Conservation (phyloP, 53 echinoderm and acorn worm genomes). For the Arbacia lixula region DNA sequence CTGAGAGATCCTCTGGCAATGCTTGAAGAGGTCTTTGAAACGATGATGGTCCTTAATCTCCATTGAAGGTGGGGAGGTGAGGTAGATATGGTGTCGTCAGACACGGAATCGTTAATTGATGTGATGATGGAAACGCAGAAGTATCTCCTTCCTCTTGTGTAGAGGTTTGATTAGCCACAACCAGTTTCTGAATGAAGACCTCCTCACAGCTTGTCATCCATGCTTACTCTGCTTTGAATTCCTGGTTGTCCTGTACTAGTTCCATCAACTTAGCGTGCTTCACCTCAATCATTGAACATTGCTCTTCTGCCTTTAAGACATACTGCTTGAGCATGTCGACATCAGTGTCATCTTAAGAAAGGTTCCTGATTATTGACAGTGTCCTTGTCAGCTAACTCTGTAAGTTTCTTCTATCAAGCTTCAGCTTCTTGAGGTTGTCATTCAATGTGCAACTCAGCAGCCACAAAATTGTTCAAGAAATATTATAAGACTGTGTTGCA, state of each 20-base stretch:
- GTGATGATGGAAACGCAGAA: no score
- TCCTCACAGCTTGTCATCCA: constrained; percentile 11
- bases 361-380: neutral
- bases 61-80: constrained; percentile 62
- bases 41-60: constrained; percentile 67
- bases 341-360: neutral
- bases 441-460: no score
- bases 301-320: constrained; percentile 16
- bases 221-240: neutral
- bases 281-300: neutral
- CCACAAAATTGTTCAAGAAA: no score
- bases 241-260: neutral
- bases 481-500: no score
- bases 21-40: constrained; percentile 59
- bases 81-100: no score
- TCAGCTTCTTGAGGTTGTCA: neutral
- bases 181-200: neutral
- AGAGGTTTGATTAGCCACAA: constrained; percentile 15
- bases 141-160: no score
- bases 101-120: no score
- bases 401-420: neutral
- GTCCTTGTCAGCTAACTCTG: neutral
- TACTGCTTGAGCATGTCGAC: constrained; percentile 12
- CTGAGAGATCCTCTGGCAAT: constrained; percentile 64
- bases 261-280: constrained; percentile 3